Evolutionary conservation across 2,888 invertebrate genomes (phyloP).

Genomic region (Synanthedon tipuliformis): DNA sequence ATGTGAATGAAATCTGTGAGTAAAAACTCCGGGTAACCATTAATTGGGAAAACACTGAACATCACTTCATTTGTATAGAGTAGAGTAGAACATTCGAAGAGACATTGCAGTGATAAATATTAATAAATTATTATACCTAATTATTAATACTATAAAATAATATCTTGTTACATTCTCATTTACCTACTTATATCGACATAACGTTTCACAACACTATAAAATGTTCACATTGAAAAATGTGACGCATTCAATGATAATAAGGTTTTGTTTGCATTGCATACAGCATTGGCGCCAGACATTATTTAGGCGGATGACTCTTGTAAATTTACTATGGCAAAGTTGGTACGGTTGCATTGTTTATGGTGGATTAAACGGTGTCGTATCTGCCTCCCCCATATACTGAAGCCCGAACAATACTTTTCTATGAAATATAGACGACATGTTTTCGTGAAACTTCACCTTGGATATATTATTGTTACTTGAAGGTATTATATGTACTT

Average conservation of each 20-base stretch:
- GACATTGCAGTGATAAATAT: too few relatives aligned
- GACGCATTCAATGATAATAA: not conserved
- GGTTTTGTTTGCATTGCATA: not conserved
- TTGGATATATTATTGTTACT: not conserved
- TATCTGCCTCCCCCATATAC: not conserved
- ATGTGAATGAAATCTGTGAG: too few relatives aligned
- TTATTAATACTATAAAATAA: not conserved
- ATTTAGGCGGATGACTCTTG: conserved; percentile 5
- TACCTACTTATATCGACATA: not conserved
- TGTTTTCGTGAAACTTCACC: not conserved
- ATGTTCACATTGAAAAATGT: not conserved
- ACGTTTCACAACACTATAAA: not conserved
- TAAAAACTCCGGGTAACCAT: too few relatives aligned
- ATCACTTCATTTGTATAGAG: too few relatives aligned
- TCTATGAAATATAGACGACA: not conserved
- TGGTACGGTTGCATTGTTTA: conserved; percentile 2
- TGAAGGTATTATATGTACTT: too few relatives aligned
- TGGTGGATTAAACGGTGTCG: conserved; percentile 3
- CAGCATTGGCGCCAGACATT: not conserved
- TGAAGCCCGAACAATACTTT: not conserved
- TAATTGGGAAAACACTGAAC: too few relatives aligned
- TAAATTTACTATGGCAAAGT: conserved; percentile 1
- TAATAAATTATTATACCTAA: not conserved
- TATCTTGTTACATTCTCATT: not conserved
- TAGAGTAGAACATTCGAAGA: too few relatives aligned